Conservation (phyloP, 2,888 invertebrate species). For the Panopea generosa region DNA sequence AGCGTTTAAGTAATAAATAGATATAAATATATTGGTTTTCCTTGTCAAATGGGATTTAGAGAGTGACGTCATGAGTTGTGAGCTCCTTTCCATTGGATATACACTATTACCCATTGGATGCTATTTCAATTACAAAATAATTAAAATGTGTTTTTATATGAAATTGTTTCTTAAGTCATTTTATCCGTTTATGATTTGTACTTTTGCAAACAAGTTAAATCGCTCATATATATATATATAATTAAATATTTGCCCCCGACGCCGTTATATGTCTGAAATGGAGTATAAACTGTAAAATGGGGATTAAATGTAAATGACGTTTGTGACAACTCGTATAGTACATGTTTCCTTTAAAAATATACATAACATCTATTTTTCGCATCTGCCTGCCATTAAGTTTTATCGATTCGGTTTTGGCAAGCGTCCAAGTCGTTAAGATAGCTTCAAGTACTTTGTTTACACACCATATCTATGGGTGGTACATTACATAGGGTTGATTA, state of each 20-base stretch:
- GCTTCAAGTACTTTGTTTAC: slow-evolving; percentile 36
- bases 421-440: slow-evolving; percentile 31
- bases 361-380: too few relatives aligned
- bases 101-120: not conserved
- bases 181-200: too few relatives aligned
- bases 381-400: too few relatives aligned
- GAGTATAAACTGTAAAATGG: too few relatives aligned
- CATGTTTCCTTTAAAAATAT: too few relatives aligned
- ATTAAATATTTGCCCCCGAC: not conserved
- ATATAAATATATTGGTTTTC: not conserved
- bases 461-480: slow-evolving; percentile 23
- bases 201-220: too few relatives aligned
- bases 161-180: slow-evolving; percentile 1
- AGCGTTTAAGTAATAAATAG: slow-evolving; percentile 1
- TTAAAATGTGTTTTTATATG: not conserved
- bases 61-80: slow-evolving; percentile 40
- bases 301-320: too few relatives aligned
- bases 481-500: slow-evolving; percentile 28
- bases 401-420: slow-evolving; percentile 46
- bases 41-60: slow-evolving; percentile 12
- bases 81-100: slow-evolving; percentile 5
- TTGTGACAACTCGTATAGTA: not conserved
- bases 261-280: too few relatives aligned
- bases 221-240: not conserved
- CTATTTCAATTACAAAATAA: too few relatives aligned